These are phyloP conservation scores for Hipposideros larvatus DNA, from an alignment of 2,797 vertebrate species.

Conservation along the genomic window DNA sequence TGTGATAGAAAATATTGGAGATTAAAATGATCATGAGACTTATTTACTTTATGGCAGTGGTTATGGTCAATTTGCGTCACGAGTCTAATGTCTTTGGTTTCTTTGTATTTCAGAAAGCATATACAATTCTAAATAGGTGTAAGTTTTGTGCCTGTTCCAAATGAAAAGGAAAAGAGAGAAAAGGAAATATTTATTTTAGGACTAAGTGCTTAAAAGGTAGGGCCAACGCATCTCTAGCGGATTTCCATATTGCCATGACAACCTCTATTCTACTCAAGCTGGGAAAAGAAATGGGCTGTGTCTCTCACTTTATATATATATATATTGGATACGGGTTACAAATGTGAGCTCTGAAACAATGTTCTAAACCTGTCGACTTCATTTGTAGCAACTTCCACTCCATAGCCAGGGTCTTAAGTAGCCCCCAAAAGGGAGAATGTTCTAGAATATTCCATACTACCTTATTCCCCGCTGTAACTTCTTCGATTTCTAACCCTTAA, in stretches of 20 bases:
- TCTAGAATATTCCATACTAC: not conserved
- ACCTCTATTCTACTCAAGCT: no score
- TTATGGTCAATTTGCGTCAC: no score
- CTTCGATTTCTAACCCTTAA: not conserved
- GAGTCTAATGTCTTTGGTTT: not conserved
- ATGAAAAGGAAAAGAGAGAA: not conserved
- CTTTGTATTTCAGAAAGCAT: not conserved
- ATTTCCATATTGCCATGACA: not conserved
- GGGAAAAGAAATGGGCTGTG: fast-evolving
- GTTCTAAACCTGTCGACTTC: fast-evolving
- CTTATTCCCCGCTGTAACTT: not conserved
- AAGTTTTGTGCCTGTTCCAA: not conserved
- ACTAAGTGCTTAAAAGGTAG: no score
- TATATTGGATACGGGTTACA: not conserved
- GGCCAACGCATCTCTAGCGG: fast-evolving
- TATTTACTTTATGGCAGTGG: not conserved
- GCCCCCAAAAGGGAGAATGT: no score
- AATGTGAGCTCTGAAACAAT: not conserved
- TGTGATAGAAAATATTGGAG: not conserved
- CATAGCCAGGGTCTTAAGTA: not conserved
- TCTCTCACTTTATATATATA: not conserved
- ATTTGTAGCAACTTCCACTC: not conserved
- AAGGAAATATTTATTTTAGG: not conserved
- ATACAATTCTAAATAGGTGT: fast-evolving
- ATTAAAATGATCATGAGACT: not conserved